phyloP scores from a whole-genome alignment of 2,888 invertebrate species.

The Gnatocerus cornutus region DNA sequence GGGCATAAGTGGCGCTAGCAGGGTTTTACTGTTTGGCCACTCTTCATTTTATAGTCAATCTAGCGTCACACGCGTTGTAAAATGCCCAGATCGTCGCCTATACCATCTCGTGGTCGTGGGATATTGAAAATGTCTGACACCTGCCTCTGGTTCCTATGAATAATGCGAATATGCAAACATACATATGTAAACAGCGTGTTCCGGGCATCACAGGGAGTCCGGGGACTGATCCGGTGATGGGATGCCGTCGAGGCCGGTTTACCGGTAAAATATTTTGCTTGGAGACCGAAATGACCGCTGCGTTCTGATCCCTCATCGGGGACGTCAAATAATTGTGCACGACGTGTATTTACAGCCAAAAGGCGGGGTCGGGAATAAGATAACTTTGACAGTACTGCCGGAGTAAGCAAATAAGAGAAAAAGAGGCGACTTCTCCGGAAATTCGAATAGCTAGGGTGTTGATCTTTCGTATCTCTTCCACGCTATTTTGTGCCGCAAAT shows the following conservation, averaged over 20 bases:
- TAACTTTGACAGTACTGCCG: slow-evolving; percentile 11
- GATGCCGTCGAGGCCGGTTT: slow-evolving; percentile 20
- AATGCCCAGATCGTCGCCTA: slow-evolving; percentile 47
- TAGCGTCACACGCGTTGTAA: slow-evolving; percentile 47
- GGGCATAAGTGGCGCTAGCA: slow-evolving; percentile 48
- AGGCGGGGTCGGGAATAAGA: slow-evolving; percentile 6
- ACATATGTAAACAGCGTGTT: slow-evolving; percentile 45
- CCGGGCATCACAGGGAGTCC: slow-evolving; percentile 34
- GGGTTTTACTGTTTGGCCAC: slow-evolving; percentile 52
- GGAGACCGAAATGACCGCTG: slow-evolving; percentile 34
- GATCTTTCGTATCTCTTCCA: neutral
- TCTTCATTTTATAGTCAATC: slow-evolving; percentile 57
- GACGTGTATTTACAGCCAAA: slow-evolving; percentile 12
- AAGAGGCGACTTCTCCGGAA: neutral
- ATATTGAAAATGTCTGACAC: slow-evolving; percentile 49
- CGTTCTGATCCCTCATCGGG: slow-evolving; percentile 21
- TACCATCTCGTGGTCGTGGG: slow-evolving; percentile 37
- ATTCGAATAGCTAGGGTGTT: neutral
- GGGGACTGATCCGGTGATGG: slow-evolving; percentile 39
- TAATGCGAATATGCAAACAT: slow-evolving; percentile 43
- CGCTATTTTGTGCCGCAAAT: neutral
- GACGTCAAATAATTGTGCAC: slow-evolving; percentile 32
- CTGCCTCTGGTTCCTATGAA: slow-evolving; percentile 47
- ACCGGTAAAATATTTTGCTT: slow-evolving; percentile 38
- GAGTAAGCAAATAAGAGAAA: slow-evolving; percentile 17